Evolutionary conservation across 37 sponge, comb jelly and placozoan species (phyloP), one percentile per base, ranked within the genome.

Genomic region (Chondrosia reniformis): DNA sequence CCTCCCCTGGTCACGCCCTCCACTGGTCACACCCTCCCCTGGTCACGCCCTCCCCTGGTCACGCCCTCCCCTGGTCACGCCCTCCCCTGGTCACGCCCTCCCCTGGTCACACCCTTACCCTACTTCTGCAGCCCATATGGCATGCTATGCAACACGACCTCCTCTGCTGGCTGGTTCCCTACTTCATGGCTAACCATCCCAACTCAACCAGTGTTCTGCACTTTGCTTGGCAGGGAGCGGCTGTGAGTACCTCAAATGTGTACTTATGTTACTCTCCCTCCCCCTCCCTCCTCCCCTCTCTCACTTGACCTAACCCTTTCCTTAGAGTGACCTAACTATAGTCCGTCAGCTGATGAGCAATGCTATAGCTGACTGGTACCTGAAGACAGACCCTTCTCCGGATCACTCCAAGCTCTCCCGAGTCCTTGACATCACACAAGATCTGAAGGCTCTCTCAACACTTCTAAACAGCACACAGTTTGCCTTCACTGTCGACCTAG

Each of bases 401-500:
- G 99, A 96, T 63, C 90, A 90, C 34, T 81, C 86, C 79, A 85
- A 86, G 57, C 86, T 96, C 28, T 56, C 89, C 55, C 65, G 89
- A 19, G 86, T 99, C 31, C 83, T 99, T 72, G 99, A 99, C 33
- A 85, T 99, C 7, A 84, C 92, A 22, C 94, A 96, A 79, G 99
- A 99, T 63, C 83, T 93, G 31, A 95, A 95, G 81, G 71, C 86
- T 0, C 82, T 92, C 64, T 83, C 89, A 38, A 52, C 46, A 34
- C 63, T 95, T 55, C 87, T 98, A 43, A 90, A 91, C 37, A 80
- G 76, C 32, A 82, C 84, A 41, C 84, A 85, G 57, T 93, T 96
- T 75, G 87, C 88, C 24, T 99, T 99, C 85, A 92, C 89, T n/a
- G 81, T 99, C 21, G 96, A 99, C 63, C 66, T 99, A 74, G 99